A percentile compares a stretch with the other conserved stretches of the same genome.
Evolutionary conservation across 2,797 vertebrate genomes (phyloP).

Genomic region (Crocidura indochinensis): DNA sequence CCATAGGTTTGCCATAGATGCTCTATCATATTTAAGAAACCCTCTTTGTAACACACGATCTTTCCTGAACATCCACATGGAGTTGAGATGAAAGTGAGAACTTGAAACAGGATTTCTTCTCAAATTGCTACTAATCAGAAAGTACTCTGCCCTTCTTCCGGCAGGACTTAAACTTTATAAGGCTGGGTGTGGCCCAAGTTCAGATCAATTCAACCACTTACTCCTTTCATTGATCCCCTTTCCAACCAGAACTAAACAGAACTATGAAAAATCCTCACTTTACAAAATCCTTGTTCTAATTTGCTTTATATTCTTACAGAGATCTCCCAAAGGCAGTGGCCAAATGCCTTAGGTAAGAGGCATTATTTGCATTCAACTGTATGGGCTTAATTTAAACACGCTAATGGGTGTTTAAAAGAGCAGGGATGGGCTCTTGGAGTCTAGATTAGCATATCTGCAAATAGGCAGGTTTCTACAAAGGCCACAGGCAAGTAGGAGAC

Average conservation of each 20-base stretch:
- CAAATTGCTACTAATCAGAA: neutral
- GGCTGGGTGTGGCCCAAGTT: neutral
- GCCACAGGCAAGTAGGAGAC: neutral
- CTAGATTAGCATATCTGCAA: conserved; percentile 9
- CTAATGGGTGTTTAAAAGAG: neutral
- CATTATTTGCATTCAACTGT: conserved; percentile 44
- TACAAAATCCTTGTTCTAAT: neutral
- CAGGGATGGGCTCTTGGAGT: neutral
- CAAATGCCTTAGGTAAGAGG: neutral
- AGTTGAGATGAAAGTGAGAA: neutral
- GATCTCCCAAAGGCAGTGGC: neutral
- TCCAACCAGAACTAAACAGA: conserved; percentile 24
- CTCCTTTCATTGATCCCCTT: neutral
- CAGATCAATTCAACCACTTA: neutral
- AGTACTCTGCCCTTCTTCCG: neutral
- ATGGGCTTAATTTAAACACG: neutral
- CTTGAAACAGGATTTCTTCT: neutral
- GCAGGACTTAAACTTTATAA: neutral
- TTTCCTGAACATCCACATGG: neutral
- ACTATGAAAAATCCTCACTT: conserved; percentile 31
- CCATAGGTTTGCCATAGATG: no score
- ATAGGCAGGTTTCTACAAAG: conserved; percentile 34
- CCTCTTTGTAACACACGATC: neutral
- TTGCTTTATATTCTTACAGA: conserved; percentile 14
- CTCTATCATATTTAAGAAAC: neutral